A percentile compares a stretch with the other conserved stretches of the same genome.
Evolutionary conservation across 2,888 invertebrate species (phyloP).

Genomic region (Clunio marinus): DNA sequence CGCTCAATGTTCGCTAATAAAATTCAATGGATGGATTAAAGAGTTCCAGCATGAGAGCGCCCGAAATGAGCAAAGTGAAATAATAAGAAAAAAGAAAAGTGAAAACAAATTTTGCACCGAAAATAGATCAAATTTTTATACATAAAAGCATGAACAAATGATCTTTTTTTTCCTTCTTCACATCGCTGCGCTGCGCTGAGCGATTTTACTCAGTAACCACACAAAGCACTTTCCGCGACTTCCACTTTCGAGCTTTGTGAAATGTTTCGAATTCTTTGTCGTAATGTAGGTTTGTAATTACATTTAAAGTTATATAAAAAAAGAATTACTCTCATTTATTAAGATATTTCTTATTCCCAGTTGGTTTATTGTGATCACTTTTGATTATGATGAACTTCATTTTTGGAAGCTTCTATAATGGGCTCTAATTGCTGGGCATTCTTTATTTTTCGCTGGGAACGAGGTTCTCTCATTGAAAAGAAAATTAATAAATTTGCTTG

Average conservation of each 20-base stretch:
- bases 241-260: too few species aligned
- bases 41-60: conserved; percentile 7
- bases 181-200: too few species aligned
- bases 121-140: conserved; percentile 17
- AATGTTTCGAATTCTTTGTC: too few species aligned
- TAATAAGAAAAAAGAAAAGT: conserved; percentile 4
- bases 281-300: too few species aligned
- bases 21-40: conserved; percentile 20
- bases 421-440: neutral
- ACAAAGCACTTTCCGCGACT: neutral
- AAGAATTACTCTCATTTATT: too few species aligned
- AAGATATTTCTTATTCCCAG: too few species aligned
- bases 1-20: conserved; percentile 31
- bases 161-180: neutral
- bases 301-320: too few species aligned
- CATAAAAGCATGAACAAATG: neutral
- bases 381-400: too few species aligned
- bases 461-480: neutral
- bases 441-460: neutral
- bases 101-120: conserved; percentile 29
- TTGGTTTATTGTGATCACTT: too few species aligned
- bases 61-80: neutral
- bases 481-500: conserved; percentile 7
- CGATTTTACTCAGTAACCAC: too few species aligned
- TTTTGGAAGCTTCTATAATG: too few species aligned